A percentile compares a stretch with the other conserved stretches of the same genome.
Conservation (phyloP, 2,797 vertebrate genomes). For the Cottoperca gobio region DNA sequence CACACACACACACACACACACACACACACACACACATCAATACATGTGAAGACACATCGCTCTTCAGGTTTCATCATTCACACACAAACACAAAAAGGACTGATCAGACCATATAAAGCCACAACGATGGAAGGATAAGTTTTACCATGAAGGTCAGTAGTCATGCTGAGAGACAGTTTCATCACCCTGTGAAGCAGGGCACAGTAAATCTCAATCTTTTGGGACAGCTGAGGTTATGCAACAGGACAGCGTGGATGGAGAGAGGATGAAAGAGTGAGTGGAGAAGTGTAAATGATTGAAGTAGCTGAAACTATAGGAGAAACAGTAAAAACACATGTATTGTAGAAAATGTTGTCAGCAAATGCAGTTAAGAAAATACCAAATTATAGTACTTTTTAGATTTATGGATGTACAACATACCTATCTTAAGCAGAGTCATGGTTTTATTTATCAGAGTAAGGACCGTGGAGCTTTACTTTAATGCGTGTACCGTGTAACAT, state of each 20-base stretch:
- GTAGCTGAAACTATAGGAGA: neutral
- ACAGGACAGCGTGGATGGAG: constrained; percentile 42
- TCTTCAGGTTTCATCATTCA: neutral
- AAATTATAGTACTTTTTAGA: neutral
- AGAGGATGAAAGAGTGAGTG: constrained; percentile 4
- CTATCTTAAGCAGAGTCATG: neutral
- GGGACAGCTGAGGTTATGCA: constrained; percentile 71
- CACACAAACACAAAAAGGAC: too few relatives aligned
- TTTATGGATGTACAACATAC: neutral
- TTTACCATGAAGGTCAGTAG: constrained; percentile 22
- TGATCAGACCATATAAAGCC: neutral
- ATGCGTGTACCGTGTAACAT: neutral
- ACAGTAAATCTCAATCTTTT: constrained; percentile 66
- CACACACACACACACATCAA: neutral
- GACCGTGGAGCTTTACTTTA: neutral
- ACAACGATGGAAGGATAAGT: neutral
- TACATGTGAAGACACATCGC: neutral
- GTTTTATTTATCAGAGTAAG: neutral
- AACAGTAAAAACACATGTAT: neutral
- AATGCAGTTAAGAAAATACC: neutral
- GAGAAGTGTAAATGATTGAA: neutral
- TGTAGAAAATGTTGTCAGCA: neutral
- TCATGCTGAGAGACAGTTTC: constrained; percentile 37
- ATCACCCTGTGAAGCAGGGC: constrained; percentile 32
- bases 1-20: too few relatives aligned